Conservation (phyloP, 30 jellyfish, hydroid and myxozoan species). For the Aurelia sp. region DNA sequence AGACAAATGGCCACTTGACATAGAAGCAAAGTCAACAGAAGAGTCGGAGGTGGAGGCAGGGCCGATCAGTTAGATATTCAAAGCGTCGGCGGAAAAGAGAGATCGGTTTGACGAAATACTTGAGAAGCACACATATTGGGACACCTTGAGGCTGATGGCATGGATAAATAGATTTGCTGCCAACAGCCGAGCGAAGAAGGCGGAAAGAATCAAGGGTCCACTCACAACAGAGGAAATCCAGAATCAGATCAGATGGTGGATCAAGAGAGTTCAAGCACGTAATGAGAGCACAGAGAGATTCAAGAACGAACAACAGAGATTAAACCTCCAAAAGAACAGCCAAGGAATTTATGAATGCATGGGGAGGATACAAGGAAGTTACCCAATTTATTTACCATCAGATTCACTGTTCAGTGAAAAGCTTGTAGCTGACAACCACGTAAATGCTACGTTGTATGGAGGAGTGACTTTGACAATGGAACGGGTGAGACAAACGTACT, state of each 20-base stretch:
- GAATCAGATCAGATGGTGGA: constrained; percentile 16
- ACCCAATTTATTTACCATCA: constrained; percentile 45
- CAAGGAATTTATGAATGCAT: constrained; percentile 6
- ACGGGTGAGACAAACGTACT: constrained; percentile 13
- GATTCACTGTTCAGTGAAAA: constrained; percentile 11
- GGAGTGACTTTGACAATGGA: constrained; percentile 25
- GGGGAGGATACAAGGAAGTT: constrained; percentile 55
- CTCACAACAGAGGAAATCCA: constrained; percentile 60
- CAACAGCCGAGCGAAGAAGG: constrained; percentile 27
- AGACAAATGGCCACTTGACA: constrained; percentile 62
- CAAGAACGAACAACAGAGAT: constrained; percentile 22
- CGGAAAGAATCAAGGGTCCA: constrained; percentile 39
- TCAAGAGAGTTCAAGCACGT: constrained; percentile 18
- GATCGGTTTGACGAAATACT: constrained; percentile 10
- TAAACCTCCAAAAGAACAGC: constrained; percentile 34
- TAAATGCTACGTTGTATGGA: background rate
- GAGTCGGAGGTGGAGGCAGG: constrained; percentile 56
- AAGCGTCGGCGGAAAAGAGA: constrained; percentile 3
- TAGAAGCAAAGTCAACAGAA: constrained; percentile 18
- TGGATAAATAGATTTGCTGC: constrained; percentile 49
- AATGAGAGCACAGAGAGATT: constrained; percentile 21
- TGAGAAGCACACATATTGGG: constrained; percentile 25
- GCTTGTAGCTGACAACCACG: constrained; percentile 11
- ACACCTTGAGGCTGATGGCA: constrained; percentile 32
- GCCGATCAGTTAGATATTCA: constrained; percentile 26